Percentiles rank a stretch among this genome's conserved stretches.
Conservation (phyloP, 35 echinoderm and acorn worm genomes). For the Antedon bifida region DNA sequence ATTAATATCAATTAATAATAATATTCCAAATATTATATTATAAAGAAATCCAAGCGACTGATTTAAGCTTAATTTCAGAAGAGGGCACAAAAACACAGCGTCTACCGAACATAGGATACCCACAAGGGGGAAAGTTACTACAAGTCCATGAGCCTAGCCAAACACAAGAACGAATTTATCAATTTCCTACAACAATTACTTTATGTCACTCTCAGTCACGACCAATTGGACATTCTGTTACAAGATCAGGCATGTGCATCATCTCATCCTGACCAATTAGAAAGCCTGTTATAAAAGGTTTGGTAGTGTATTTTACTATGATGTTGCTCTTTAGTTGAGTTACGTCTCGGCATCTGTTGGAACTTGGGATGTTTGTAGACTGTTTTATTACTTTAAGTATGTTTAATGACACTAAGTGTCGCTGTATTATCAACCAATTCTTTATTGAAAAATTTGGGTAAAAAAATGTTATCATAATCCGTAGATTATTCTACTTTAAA, state of each 20-base stretch:
- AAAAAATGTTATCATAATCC: too few relatives aligned
- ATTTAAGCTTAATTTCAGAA: too few relatives aligned
- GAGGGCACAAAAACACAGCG: too few relatives aligned
- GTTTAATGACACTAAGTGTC: background rate
- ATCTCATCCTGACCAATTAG: background rate
- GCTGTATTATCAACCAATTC: background rate
- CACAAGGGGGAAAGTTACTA: background rate
- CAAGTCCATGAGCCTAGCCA: background rate
- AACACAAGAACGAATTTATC: background rate
- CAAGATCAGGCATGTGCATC: background rate
- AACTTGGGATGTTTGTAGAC: background rate
- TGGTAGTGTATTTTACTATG: background rate
- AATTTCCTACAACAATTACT: background rate
- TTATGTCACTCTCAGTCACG: background rate
- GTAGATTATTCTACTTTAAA: too few relatives aligned
- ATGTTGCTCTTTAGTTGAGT: background rate
- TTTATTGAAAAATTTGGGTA: background rate
- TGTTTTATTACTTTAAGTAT: background rate
- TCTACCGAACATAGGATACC: background rate
- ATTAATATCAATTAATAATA: background rate
- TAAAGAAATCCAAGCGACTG: too few relatives aligned
- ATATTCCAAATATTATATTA: too few relatives aligned
- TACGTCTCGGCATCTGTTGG: background rate
- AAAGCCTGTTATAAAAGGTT: background rate
- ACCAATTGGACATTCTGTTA: background rate